Conservation (phyloP, 2,888 invertebrate species). For the Leucoptera coffeella region DNA sequence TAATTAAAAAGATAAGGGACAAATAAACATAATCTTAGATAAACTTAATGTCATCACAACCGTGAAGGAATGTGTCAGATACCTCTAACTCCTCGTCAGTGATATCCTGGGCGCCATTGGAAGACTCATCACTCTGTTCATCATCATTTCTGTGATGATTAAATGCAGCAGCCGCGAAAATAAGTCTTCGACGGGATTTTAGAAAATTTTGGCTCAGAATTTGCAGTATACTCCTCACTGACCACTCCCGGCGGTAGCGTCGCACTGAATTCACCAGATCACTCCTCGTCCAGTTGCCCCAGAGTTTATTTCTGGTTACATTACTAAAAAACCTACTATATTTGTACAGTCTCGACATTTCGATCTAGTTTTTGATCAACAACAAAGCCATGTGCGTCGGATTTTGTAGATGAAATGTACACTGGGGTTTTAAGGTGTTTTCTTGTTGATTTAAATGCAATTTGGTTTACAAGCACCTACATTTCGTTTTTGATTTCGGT, state of each 20-base stretch:
- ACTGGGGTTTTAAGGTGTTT: too few relatives aligned
- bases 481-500: too few relatives aligned
- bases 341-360: conserved; percentile 18
- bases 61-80: too few relatives aligned
- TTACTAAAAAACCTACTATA: conserved; percentile 23
- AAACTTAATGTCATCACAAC: too few relatives aligned
- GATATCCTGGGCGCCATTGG: conserved; percentile 18
- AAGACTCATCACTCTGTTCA: conserved; percentile 7
- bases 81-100: conserved; percentile 35
- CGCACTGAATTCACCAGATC: conserved; percentile 21
- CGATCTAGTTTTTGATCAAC: too few relatives aligned
- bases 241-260: too few relatives aligned
- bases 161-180: not conserved
- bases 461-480: too few relatives aligned
- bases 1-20: too few relatives aligned
- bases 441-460: too few relatives aligned
- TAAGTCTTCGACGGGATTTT: conserved; percentile 21
- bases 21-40: too few relatives aligned
- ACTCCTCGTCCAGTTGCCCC: conserved; percentile 27
- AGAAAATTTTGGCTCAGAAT: conserved; percentile 26
- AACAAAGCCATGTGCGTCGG: too few relatives aligned
- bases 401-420: too few relatives aligned
- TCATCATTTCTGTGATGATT: conserved; percentile 15
- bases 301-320: conserved; percentile 21
- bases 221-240: conserved; percentile 26